Evolutionary conservation across 2,888 invertebrate genomes (phyloP).

Genomic region (Ectropis crepuscularia): DNA sequence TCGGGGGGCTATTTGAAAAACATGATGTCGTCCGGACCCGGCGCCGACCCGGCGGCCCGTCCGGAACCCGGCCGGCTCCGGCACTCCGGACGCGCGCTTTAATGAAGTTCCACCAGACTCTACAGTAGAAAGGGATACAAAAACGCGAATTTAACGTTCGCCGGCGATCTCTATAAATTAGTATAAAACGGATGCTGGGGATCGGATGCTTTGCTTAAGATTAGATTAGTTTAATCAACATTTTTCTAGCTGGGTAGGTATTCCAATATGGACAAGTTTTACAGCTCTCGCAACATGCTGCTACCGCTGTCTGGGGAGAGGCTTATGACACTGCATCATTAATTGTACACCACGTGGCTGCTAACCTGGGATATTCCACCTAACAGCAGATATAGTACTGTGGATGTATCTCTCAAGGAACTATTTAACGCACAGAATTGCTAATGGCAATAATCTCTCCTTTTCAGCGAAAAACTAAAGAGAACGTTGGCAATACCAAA

Average conservation of each 20-base stretch:
- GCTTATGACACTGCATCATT: too few species aligned
- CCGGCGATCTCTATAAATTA: slow-evolving; percentile 18
- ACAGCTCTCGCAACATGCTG: neutral
- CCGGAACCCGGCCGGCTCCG: slow-evolving; percentile 5
- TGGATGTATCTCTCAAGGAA: too few species aligned
- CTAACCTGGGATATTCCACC: too few species aligned
- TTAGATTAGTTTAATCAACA: slow-evolving; percentile 12
- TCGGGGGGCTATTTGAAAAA: slow-evolving; percentile 36
- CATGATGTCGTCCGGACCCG: slow-evolving; percentile 29
- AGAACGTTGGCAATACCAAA: too few species aligned
- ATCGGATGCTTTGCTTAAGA: neutral
- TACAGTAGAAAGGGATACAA: slow-evolving; percentile 13
- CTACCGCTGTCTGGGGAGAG: too few species aligned
- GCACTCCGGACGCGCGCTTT: slow-evolving; percentile 15
- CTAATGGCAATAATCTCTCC: too few species aligned
- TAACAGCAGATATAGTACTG: too few species aligned
- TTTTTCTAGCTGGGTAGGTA: slow-evolving; percentile 4
- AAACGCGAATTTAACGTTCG: slow-evolving; percentile 17
- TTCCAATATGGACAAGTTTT: neutral
- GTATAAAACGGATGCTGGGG: slow-evolving; percentile 10
- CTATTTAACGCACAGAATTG: too few species aligned
- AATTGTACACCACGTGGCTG: too few species aligned
- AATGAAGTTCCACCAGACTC: slow-evolving; percentile 22
- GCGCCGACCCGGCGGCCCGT: slow-evolving; percentile 6
- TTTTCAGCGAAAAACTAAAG: too few species aligned